phyloP scores from a whole-genome alignment of 64 coral and sea anemone species.

The Orbicella faveolata region DNA sequence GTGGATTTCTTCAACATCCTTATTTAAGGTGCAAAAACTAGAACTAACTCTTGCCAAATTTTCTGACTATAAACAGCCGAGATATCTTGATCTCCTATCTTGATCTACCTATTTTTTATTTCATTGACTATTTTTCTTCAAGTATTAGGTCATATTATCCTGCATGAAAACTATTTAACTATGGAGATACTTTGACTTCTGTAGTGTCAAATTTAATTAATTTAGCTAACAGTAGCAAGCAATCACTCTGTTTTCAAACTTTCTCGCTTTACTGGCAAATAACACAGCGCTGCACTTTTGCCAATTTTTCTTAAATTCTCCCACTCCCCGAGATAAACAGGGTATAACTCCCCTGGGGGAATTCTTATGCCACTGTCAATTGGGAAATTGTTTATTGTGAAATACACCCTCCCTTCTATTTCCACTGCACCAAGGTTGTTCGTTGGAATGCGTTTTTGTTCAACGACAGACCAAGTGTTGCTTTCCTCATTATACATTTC shows the following conservation, averaged over 20 bases:
- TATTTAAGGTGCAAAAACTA: no score
- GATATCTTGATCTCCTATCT: no score
- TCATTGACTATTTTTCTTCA: no score
- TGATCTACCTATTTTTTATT: no score
- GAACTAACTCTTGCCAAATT: no score
- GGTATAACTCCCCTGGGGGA: conserved; percentile 19
- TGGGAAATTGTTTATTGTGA: not conserved
- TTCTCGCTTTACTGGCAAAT: not conserved
- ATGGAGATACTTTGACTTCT: no score
- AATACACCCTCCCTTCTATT: conserved; percentile 14
- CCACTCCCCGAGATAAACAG: conserved; percentile 17
- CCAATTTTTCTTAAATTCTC: not conserved
- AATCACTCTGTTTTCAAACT: not conserved
- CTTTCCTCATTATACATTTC: conserved; percentile 29
- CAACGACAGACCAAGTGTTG: conserved; percentile 7
- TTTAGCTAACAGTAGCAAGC: no score
- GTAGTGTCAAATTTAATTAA: no score
- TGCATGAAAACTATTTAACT: no score
- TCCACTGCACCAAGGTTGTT: conserved; percentile 36
- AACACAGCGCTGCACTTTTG: not conserved
- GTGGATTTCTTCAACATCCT: no score
- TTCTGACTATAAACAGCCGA: no score
- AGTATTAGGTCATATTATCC: no score
- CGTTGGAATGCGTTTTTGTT: not conserved
- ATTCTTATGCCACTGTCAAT: conserved; percentile 47